These are phyloP conservation scores for Gnathonemus longibarbis DNA, from an alignment of 2,113 vertebrate genomes.

Conservation along the genomic window DNA sequence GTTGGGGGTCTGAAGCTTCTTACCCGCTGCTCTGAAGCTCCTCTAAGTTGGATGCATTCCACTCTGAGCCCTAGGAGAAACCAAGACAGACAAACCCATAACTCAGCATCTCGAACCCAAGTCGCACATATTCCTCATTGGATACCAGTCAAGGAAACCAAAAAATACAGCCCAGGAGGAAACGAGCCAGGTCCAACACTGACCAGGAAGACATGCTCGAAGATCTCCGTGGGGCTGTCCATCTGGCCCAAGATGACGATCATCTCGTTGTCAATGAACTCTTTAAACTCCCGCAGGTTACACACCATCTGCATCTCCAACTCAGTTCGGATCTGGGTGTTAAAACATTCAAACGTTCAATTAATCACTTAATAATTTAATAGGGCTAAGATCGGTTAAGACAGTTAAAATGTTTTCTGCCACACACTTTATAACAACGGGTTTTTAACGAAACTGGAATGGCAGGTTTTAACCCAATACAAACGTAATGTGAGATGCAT, in stretches of 20 bases:
- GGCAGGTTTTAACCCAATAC: neutral
- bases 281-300: slow-evolving; percentile 91
- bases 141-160: neutral
- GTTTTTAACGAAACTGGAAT: neutral
- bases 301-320: slow-evolving; percentile 98
- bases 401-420: neutral
- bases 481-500: neutral
- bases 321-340: slow-evolving; percentile 82
- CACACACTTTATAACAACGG: neutral
- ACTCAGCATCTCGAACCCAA: neutral
- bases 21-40: slow-evolving; percentile 96
- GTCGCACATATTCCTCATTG: neutral
- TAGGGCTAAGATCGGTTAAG: neutral
- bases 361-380: neutral
- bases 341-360: neutral
- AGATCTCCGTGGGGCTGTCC: slow-evolving; percentile 96
- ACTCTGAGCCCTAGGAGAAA: slow-evolving; percentile 81
- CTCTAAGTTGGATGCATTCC: slow-evolving; percentile 96
- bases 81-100: slow-evolving; percentile 12
- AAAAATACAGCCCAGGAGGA: neutral
- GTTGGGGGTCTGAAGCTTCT: slow-evolving; percentile 37
- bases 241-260: slow-evolving; percentile 96
- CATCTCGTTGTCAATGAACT: slow-evolving; percentile 98
- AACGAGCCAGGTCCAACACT: slow-evolving; percentile 32
- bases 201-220: slow-evolving; percentile 94